A percentile compares a stretch with the other conserved stretches of the same genome.
These are phyloP conservation scores for Orchestes rusci DNA, from an alignment of 2,888 invertebrate genomes.

Conservation along the genomic window DNA sequence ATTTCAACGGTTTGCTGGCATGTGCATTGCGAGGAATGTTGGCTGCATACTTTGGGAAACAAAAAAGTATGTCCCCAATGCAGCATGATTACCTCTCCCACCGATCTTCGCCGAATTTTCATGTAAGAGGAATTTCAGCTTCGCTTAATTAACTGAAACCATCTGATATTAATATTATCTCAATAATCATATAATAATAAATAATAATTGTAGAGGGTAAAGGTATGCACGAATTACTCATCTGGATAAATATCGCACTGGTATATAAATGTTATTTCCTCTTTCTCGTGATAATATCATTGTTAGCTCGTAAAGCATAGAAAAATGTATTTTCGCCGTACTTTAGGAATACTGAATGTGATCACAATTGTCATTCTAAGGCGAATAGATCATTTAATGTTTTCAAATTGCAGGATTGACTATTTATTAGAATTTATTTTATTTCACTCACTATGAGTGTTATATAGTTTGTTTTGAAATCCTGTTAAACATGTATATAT, in stretches of 20 bases:
- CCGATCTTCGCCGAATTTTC: slow-evolving; percentile 81
- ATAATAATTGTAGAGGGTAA: slow-evolving; percentile 8
- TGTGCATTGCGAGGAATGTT: slow-evolving; percentile 64
- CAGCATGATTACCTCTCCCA: slow-evolving; percentile 84
- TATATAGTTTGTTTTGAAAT: too few species aligned
- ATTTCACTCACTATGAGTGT: too few species aligned
- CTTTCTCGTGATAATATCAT: not conserved
- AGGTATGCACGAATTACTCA: slow-evolving; percentile 8
- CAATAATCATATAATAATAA: slow-evolving; percentile 8
- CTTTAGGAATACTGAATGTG: too few species aligned
- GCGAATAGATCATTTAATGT: too few species aligned
- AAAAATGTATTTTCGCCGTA: too few species aligned
- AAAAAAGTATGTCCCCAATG: slow-evolving; percentile 93
- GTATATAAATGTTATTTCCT: not conserved
- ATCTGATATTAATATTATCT: slow-evolving; percentile 14
- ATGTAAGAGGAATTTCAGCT: slow-evolving; percentile 65
- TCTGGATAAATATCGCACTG: not conserved
- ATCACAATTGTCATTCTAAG: too few species aligned
- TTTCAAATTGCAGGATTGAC: too few species aligned
- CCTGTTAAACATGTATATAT: too few species aligned
- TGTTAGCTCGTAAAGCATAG: too few species aligned
- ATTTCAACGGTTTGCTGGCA: slow-evolving; percentile 65
- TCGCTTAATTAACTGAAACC: slow-evolving; percentile 9
- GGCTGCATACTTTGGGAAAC: slow-evolving; percentile 65
- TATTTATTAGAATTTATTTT: too few species aligned